A percentile compares a stretch with the other conserved stretches of the same genome.
These are phyloP conservation scores for Forbesichthys agassizii DNA, from an alignment of 2,113 vertebrate genomes.

Conservation along the genomic window DNA sequence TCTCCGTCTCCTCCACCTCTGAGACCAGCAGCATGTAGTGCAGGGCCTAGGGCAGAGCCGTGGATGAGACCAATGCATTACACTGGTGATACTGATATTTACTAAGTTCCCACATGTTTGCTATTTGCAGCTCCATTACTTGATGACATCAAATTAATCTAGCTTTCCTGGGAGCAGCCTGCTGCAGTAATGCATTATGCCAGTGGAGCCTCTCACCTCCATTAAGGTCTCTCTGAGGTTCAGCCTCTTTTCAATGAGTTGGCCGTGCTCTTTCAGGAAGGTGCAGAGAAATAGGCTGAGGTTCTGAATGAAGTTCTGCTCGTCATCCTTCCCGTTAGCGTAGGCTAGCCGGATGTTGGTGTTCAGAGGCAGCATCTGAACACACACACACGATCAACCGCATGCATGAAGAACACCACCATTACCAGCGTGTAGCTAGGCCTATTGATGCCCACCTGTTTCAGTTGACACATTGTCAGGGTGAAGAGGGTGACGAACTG, in stretches of 20 bases:
- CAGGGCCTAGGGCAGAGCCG: conserved; percentile 80
- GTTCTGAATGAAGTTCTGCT: conserved; percentile 99
- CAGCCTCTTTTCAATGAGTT: conserved; percentile 94
- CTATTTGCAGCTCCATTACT: background rate
- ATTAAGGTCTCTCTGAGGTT: conserved; percentile 96
- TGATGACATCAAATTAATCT: background rate
- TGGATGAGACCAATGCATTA: background rate
- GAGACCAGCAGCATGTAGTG: conserved; percentile 99
- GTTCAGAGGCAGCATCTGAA: conserved; percentile 97
- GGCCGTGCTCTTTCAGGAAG: conserved; percentile 97
- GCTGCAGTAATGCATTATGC: background rate
- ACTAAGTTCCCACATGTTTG: background rate
- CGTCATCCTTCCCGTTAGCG: conserved; percentile 96
- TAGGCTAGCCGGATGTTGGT: conserved; percentile 97
- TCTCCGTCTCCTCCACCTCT: conserved; percentile 98
- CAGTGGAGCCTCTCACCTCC: conserved; percentile 81
- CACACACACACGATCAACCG: background rate
- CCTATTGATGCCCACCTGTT: conserved; percentile 81
- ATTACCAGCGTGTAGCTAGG: background rate
- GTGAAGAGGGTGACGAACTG: conserved; percentile 98
- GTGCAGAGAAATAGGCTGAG: conserved; percentile 98
- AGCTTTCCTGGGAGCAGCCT: background rate
- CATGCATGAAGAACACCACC: background rate
- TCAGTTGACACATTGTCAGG: conserved; percentile 98
- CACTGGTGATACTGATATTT: background rate